Base-by-base conservation (phyloP, 1,140 invertebrate species). In the Leguminivora glycinivorella region DNA sequence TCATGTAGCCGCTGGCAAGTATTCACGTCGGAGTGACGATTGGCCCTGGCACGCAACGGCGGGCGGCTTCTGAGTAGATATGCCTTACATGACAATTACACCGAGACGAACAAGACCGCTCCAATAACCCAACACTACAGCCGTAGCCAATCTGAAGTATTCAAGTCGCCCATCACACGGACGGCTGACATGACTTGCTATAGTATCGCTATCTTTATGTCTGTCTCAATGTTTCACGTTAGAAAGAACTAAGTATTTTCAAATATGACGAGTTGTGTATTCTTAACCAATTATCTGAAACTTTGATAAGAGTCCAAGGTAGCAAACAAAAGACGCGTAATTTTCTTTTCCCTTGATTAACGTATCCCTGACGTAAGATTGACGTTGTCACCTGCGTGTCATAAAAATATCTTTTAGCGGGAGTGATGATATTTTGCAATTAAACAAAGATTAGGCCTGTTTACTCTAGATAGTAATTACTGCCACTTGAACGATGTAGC, bases 1-100 rank as follows among this genome's bases (percentile, higher is more conserved):
- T 63, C 40, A 56, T 22, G 19, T 56, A 25, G 26, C 58, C n/a
- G 29, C 58, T 63, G n/a, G 58, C 58, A 63, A 63, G 58, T 63
- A 63, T 63, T 63, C 58, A 63, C 31, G 58, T 31, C 58, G 26
- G 25, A 29, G 26, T 63, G 58, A 63, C 58, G 58, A 63, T 63
- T 63, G 58, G 58, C 58, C 58, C 26, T 63, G 58, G 58, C 58
- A 63, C 25, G 58, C 58, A 63, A 29, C 17, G 14, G n/a, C 58
- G 58, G 58, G n/a, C 58, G 25, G 58, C 26, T 63, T 63, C 14
- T 63, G 26, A 63, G 58, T 29, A 63, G 29, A 63, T 63, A 31
- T 63, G 29, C 14, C 58, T 63, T 63, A 63, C 29, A 34, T 14
- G 56, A 60, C 56, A 60, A 63, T 26, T 63, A 29, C 58, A n/a